These are phyloP conservation scores for Paedocypris sp. DNA, from an alignment of 2,113 vertebrate genomes.

Conservation along the genomic window DNA sequence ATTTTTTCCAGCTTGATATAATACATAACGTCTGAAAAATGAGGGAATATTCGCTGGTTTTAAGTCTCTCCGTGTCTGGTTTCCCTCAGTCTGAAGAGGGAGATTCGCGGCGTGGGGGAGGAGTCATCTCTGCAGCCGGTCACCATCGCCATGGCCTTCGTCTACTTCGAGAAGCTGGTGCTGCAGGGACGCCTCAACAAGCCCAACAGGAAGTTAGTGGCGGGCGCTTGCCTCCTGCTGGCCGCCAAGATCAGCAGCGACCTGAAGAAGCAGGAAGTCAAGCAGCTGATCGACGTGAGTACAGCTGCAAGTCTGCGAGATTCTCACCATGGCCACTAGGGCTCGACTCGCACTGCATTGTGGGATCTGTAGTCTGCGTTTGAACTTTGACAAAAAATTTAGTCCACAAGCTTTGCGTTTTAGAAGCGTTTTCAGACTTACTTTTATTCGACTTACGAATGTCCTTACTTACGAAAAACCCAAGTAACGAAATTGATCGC, in stretches of 20 bases:
- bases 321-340: too few relatives aligned
- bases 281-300: constrained; percentile 92
- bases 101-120: constrained; percentile 78
- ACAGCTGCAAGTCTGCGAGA: background rate
- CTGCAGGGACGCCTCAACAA: constrained; percentile 92
- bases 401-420: too few relatives aligned
- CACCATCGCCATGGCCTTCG: constrained; percentile 89
- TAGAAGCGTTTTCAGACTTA: too few relatives aligned
- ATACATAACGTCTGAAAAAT: too few relatives aligned
- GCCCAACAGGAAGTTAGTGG: constrained; percentile 94
- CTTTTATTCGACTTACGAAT: too few relatives aligned
- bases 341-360: too few relatives aligned
- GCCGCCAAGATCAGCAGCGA: constrained; percentile 98
- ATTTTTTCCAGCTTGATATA: too few relatives aligned
- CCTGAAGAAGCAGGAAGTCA: constrained; percentile 87
- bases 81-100: constrained; percentile 79
- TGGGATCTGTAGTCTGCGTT: too few relatives aligned
- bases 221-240: constrained; percentile 82
- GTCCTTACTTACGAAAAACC: too few relatives aligned
- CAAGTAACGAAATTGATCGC: too few relatives aligned
- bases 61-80: background rate
- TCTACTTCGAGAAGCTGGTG: constrained; percentile 97
- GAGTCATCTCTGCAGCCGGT: constrained; percentile 82
- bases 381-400: too few relatives aligned
- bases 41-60: background rate